Percentiles rank a stretch among this genome's conserved stretches.
These are phyloP conservation scores for Polypterus senegalus DNA, from an alignment of 2,113 vertebrate species.

Conservation along the genomic window DNA sequence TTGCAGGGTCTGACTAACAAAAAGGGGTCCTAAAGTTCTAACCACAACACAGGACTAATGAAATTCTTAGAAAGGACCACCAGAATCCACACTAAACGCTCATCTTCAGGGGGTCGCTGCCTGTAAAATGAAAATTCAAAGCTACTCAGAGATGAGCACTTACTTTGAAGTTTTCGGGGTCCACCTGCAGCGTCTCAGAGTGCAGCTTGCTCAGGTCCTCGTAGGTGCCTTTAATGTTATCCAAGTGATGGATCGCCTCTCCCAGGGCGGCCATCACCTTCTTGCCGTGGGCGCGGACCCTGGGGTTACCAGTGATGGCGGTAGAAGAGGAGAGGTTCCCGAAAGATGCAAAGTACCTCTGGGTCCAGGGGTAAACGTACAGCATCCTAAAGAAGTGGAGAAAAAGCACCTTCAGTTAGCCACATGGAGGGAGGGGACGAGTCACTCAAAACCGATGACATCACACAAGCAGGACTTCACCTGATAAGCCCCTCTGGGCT, in stretches of 20 bases:
- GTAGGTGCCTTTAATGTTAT: conserved; percentile 39
- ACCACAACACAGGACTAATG: too few species aligned
- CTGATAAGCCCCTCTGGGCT: too few species aligned
- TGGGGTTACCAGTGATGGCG: conserved; percentile 36
- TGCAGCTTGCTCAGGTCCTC: conserved; percentile 55
- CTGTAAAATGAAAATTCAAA: too few species aligned
- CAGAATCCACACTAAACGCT: too few species aligned
- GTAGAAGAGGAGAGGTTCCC: conserved; percentile 47
- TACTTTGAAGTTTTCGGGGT: conserved; percentile 75
- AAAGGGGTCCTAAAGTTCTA: too few species aligned
- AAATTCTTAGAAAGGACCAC: too few species aligned
- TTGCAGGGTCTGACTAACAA: too few species aligned
- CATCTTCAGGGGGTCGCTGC: too few species aligned
- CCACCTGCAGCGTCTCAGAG: conserved; percentile 60
- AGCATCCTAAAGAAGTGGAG: conserved; percentile 35
- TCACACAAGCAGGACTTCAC: too few species aligned
- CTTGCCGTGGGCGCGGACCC: conserved; percentile 34
- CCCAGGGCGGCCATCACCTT: conserved; percentile 50
- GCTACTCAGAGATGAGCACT: conserved; percentile 6
- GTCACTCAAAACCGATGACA: too few species aligned
- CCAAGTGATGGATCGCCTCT: conserved; percentile 44
- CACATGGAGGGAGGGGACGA: too few species aligned
- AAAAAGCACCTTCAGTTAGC: too few species aligned
- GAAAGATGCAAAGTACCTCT: conserved; percentile 63
- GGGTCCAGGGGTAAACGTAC: conserved; percentile 42